Evolutionary conservation across 2,797 vertebrate genomes (phyloP), one percentile per base, ranked within the genome.

Genomic region (Lutjanus campechanus): DNA sequence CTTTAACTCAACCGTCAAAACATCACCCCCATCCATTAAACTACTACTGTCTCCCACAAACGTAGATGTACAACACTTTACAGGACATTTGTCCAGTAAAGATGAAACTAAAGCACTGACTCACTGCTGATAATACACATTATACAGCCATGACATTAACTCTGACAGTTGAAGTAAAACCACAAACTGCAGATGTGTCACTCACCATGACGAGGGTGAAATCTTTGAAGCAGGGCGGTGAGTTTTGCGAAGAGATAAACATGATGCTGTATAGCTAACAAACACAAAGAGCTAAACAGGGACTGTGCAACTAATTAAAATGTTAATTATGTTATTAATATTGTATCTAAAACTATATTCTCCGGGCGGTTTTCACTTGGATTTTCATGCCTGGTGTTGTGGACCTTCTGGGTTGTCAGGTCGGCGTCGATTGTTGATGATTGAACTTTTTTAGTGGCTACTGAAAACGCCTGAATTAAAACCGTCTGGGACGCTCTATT

Each of bases 161-260:
- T 29, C 29, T 10, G 1, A 8, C 8, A 17, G 44, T 13, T 11
- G 0, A 49, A 46, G 54, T 77, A 70, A 81, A 77, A 56, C 16
- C 20, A 68, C 10, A 44, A 8, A 40, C 16, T 25, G 5, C 50
- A 19, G 41, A 58, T 50, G 61, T n/a, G 41, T 44, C 41, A 89
- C 94, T 93, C 84, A 96, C 96, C 96, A 95, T 88, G 82, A 96
- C 88, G 64, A 96, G 89, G 65, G 95, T 96, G 71, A 94, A 95
- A 51, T 86, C 93, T 81, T 88, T 94, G 58, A 96, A 95, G 22
- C 60, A 80, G 1, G 84, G 71, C 8, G 75, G 13, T 0, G 87
- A 74, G 47, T 75, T 88, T 77, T 86, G 86, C 19, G 85, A 95
- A 79, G 97, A 90, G 93, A 98, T 95, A 95, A 98, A 99, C 98